Percentiles rank a stretch among this genome's conserved stretches.
These are phyloP conservation scores for Lamellibrachia columna DNA, from an alignment of 2,888 invertebrate genomes.

Conservation along the genomic window DNA sequence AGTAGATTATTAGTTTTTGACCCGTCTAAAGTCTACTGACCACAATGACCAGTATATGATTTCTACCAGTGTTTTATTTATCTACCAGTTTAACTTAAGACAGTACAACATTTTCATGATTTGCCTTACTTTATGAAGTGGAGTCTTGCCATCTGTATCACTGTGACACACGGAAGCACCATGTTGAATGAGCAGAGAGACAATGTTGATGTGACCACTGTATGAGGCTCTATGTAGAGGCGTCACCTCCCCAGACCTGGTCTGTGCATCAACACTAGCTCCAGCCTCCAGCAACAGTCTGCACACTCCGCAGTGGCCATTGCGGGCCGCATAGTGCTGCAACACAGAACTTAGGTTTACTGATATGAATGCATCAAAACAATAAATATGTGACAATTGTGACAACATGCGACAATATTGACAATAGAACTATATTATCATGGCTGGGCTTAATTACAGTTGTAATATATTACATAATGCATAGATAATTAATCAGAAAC, in stretches of 20 bases:
- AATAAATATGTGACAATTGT: too few species aligned
- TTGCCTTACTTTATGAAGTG: constrained; percentile 77
- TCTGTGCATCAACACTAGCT: constrained; percentile 79
- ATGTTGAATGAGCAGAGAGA: constrained; percentile 71
- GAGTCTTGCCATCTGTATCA: constrained; percentile 84
- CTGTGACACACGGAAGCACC: constrained; percentile 72
- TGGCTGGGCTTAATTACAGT: too few species aligned
- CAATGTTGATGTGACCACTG: constrained; percentile 74
- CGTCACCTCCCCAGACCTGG: constrained; percentile 80
- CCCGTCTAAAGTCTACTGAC: too few species aligned
- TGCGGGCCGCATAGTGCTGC: constrained; percentile 85
- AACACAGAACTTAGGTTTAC: constrained; percentile 29
- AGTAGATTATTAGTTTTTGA: too few species aligned
- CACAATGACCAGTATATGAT: too few species aligned
- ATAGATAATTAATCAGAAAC: too few species aligned
- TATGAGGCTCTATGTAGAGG: constrained; percentile 85
- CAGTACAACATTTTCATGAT: too few species aligned
- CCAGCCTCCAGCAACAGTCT: constrained; percentile 75
- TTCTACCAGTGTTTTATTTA: too few species aligned
- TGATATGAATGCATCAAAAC: background rate
- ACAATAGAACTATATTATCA: too few species aligned
- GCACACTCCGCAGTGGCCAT: constrained; percentile 79
- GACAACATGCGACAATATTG: too few species aligned
- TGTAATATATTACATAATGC: too few species aligned
- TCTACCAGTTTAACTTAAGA: too few species aligned